Evolutionary conservation across 2,797 vertebrate species (phyloP).

Genomic region (Erpetoichthys calabaricus): DNA sequence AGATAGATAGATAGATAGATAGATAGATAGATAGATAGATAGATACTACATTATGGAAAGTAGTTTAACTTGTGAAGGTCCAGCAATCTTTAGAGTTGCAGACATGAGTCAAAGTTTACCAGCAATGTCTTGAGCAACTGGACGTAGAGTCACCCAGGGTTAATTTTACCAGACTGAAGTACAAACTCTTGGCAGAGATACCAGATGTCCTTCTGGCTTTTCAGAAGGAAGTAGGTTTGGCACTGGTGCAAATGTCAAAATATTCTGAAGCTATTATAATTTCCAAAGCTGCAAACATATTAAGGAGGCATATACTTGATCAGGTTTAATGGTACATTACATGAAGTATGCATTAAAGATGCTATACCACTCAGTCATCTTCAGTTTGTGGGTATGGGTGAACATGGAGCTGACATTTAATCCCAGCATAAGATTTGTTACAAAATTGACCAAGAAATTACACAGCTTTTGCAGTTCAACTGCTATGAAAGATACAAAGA

Average conservation of each 20-base stretch:
- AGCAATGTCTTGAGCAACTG: slow-evolving; percentile 4
- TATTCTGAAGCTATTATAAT: slow-evolving; percentile 6
- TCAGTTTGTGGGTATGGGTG: slow-evolving; percentile 8
- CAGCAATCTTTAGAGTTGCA: slow-evolving; percentile 1
- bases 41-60: too few species aligned
- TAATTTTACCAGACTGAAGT: slow-evolving; percentile 5
- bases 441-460: slow-evolving; percentile 1
- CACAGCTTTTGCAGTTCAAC: background rate
- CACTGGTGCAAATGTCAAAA: slow-evolving; percentile 1
- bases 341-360: slow-evolving; percentile 6
- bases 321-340: slow-evolving; percentile 8
- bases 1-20: too few species aligned
- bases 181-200: slow-evolving; percentile 1
- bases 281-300: slow-evolving; percentile 6
- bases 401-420: slow-evolving; percentile 11
- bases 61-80: too few species aligned
- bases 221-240: slow-evolving; percentile 1
- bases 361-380: background rate
- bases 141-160: slow-evolving; percentile 1
- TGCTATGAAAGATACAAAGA: background rate
- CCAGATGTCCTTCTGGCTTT: slow-evolving; percentile 11
- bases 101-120: background rate
- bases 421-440: slow-evolving; percentile 1
- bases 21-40: too few species aligned
- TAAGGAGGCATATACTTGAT: slow-evolving; percentile 2